Conservation (phyloP, 2,797 vertebrate species). For the Aplochiton taeniatus region DNA sequence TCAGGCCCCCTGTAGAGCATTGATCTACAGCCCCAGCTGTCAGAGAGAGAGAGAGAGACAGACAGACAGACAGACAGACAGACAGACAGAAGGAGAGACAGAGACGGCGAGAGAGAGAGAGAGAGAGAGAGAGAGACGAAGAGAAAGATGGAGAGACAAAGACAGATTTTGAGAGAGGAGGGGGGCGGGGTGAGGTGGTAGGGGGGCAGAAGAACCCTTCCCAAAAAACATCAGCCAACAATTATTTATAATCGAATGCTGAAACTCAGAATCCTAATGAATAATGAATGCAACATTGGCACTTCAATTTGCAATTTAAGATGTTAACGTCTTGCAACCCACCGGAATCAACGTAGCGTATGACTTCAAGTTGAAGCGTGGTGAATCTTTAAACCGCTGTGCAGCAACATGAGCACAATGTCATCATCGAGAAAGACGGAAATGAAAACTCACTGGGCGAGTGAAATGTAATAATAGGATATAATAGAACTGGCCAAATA, state of each 20-base stretch:
- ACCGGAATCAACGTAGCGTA: no score
- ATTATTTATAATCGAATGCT: no score
- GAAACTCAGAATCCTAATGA: no score
- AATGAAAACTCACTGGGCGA: conserved; percentile 15
- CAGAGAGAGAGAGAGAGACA: neutral
- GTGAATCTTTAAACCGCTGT: conserved; percentile 17
- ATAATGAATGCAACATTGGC: no score
- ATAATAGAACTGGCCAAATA: conserved; percentile 2
- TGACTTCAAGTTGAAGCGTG: no score
- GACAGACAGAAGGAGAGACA: no score
- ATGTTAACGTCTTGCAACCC: no score
- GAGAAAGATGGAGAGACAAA: neutral
- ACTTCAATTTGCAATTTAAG: no score
- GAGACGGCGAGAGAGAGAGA: neutral
- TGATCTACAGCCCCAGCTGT: conserved; percentile 27
- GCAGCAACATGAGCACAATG: conserved; percentile 10
- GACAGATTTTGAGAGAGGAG: neutral
- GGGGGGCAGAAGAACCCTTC: neutral
- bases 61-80: neutral
- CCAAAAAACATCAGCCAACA: no score
- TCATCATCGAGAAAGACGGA: conserved; percentile 23
- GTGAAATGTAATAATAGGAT: conserved; percentile 21
- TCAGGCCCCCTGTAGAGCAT: conserved; percentile 18
- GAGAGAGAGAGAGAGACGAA: neutral
- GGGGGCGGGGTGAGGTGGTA: no score